Evolutionary conservation across 1,140 invertebrate species (phyloP), one percentile per base, ranked within the genome.

Genomic region (Pogonomyrmex californicus): DNA sequence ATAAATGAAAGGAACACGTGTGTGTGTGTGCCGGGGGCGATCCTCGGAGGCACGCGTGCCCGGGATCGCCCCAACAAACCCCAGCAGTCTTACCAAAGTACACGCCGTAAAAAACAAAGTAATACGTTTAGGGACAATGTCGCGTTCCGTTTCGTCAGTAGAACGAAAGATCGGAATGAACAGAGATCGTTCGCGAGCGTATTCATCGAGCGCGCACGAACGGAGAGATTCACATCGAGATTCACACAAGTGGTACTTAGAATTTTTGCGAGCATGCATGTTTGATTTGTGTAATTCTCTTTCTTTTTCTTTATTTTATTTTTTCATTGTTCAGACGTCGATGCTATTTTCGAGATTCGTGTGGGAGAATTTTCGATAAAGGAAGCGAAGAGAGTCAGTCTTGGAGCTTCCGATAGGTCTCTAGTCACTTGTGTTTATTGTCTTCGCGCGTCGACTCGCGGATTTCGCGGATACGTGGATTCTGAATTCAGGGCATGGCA

Each of bases 1-100:
- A 60, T 33, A 30, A 65, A 68, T 38, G 30, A 79, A 66, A 65
- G 17, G 49, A 68, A 66, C 33, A 41, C 54, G 79, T 75, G 41
- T 68, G 41, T 23, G 23, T 49, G 65, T 68, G 44, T 41, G 79
- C 68, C 41, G 68, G 79, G 54, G 41, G 30, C 83, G 54, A 78
- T 23, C 38, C 66, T 36, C 60, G 65, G 71, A 49, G 66, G 76
- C 70, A 44, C 56, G 88, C 71, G 58, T 23, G 23, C 23, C 49
- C 73, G 71, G 81, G 73, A 49, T 88, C 82, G 82, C 75, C 87
- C 82, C 79, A 70, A 44, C 30, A 60, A 23, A 83, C 68, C 79
- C 87, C 68, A 86, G 87, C 88, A 89, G 88, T 88, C 88, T 89
- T 88, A 89, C 88, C 88, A 89, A 89, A 89, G 88, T 81, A 86